phyloP scores from a whole-genome alignment of 1,140 invertebrate genomes.

The Scaptomyza montana region DNA sequence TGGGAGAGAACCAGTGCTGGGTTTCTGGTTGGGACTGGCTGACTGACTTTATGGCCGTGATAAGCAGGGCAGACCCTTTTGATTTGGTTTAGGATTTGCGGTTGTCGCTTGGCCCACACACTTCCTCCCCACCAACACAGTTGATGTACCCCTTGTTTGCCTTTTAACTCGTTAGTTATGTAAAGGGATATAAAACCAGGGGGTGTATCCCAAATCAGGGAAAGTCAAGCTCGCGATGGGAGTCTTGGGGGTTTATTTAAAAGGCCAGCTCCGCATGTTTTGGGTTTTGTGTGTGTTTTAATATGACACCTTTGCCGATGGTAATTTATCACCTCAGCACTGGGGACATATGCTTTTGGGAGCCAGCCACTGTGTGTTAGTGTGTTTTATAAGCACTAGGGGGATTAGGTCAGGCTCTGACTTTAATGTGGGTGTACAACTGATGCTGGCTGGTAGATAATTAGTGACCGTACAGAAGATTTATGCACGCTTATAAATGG shows the following conservation, averaged over 20 bases:
- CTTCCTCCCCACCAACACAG: too few relatives aligned
- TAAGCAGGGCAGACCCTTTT: constrained; percentile 79
- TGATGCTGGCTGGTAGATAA: constrained; percentile 73
- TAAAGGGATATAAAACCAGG: constrained; percentile 11
- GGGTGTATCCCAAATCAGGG: constrained; percentile 1
- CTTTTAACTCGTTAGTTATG: constrained; percentile 76
- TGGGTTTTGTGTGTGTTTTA: constrained; percentile 72
- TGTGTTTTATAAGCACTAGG: constrained; percentile 66
- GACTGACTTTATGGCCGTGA: constrained; percentile 74
- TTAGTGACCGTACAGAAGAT: constrained; percentile 71
- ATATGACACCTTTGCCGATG: constrained; percentile 81
- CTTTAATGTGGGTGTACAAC: constrained; percentile 70
- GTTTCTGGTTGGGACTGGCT: not conserved
- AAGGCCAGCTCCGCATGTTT: constrained; percentile 77
- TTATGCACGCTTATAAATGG: constrained; percentile 78
- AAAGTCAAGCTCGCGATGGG: constrained; percentile 7
- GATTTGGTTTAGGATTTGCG: constrained; percentile 81
- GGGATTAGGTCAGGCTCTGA: constrained; percentile 65
- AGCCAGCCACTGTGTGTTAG: not conserved
- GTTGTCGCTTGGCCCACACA: constrained; percentile 53
- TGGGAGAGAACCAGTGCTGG: constrained; percentile 32
- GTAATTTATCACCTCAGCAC: constrained; percentile 79
- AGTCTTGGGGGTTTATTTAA: constrained; percentile 80
- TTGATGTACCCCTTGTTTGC: constrained; percentile 41
- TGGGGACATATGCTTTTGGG: constrained; percentile 67